Percentiles rank a stretch among this genome's conserved stretches.
Evolutionary conservation across 2,888 invertebrate genomes (phyloP).

Genomic region (Lapara coniferarum): DNA sequence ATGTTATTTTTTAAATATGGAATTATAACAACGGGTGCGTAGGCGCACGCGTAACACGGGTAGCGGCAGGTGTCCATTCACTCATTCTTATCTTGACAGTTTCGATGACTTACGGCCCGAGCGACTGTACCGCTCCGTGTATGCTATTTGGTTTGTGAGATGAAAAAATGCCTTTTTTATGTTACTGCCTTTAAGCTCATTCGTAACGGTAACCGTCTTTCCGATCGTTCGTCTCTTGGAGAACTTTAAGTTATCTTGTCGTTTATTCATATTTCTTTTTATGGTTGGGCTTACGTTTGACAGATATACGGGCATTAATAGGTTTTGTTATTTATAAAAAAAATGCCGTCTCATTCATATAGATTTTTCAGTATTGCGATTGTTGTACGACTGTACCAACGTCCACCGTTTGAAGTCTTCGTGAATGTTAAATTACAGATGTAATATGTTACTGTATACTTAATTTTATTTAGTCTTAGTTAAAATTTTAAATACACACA

Average conservation of each 20-base stretch:
- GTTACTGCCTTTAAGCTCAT: slow-evolving; percentile 75
- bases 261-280: slow-evolving; percentile 59
- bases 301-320: slow-evolving; percentile 55
- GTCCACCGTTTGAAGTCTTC: background rate
- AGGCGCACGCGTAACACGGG: slow-evolving; percentile 80
- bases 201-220: slow-evolving; percentile 80
- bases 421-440: background rate
- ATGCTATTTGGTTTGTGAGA: slow-evolving; percentile 65
- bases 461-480: no score
- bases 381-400: background rate
- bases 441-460: no score
- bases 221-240: slow-evolving; percentile 67
- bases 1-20: slow-evolving; percentile 52
- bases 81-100: slow-evolving; percentile 83
- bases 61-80: slow-evolving; percentile 82
- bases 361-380: slow-evolving; percentile 6
- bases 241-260: slow-evolving; percentile 70
- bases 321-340: slow-evolving; percentile 29
- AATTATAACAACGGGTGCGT: slow-evolving; percentile 65
- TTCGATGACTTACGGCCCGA: slow-evolving; percentile 79
- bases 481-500: no score
- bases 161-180: slow-evolving; percentile 64
- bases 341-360: slow-evolving; percentile 10
- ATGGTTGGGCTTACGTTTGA: slow-evolving; percentile 64
- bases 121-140: slow-evolving; percentile 65